Evolutionary conservation across 2,113 vertebrate genomes (phyloP).

Genomic region (Pedionomus torquatus): DNA sequence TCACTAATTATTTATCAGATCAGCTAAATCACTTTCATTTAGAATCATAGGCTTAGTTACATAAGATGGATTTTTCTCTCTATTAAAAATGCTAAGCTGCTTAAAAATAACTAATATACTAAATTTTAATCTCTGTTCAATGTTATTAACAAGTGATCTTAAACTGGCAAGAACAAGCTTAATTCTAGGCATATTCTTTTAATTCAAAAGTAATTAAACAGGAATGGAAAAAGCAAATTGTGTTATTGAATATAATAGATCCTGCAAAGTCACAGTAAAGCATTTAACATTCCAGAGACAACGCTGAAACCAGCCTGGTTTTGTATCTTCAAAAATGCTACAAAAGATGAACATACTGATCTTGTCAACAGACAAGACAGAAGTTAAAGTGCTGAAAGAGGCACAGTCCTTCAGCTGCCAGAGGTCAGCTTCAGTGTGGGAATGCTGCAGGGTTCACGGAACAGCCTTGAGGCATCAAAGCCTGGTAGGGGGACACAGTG

Average conservation of each 20-base stretch:
- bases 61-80: neutral
- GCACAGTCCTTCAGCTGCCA: neutral
- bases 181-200: neutral
- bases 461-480: fast-evolving
- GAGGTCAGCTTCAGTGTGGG: neutral
- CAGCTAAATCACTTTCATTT: neutral
- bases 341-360: neutral
- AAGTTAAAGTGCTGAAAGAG: neutral
- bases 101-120: conserved; percentile 20
- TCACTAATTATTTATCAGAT: conserved; percentile 9
- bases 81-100: conserved; percentile 7
- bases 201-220: neutral
- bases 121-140: conserved; percentile 15
- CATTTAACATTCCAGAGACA: neutral
- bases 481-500: fast-evolving
- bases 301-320: neutral
- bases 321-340: neutral
- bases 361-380: neutral
- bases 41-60: conserved; percentile 23
- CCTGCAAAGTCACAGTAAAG: neutral
- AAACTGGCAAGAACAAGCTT: neutral
- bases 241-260: neutral
- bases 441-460: neutral
- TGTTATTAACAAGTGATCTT: conserved; percentile 8
- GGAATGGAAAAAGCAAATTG: neutral